These are phyloP conservation scores for Eunapius fragilis DNA, from an alignment of 37 sponge, comb jelly and placozoan genomes.

Conservation along the genomic window DNA sequence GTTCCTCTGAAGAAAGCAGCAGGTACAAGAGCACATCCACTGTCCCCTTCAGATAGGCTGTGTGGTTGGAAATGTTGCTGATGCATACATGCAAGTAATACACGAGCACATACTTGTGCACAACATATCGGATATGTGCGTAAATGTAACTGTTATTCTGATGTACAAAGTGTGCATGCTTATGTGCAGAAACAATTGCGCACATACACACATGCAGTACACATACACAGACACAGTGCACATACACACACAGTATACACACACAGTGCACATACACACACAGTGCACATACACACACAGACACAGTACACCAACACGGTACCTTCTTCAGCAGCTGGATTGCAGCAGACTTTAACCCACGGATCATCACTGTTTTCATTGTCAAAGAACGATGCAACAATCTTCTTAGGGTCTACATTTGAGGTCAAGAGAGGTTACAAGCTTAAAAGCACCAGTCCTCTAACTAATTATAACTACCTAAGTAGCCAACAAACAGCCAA, in stretches of 20 bases:
- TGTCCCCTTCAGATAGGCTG: slow-evolving; percentile 66
- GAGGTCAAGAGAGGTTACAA: not conserved
- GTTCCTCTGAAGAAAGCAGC: slow-evolving; percentile 53
- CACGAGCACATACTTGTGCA: not conserved
- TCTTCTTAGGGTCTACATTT: not conserved
- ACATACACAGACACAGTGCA: too few relatives aligned
- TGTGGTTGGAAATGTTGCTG: not conserved
- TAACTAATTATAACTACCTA: too few relatives aligned
- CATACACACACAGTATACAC: too few relatives aligned
- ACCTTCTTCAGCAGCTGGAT: slow-evolving; percentile 34
- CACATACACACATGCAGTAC: too few relatives aligned
- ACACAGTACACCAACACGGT: not conserved
- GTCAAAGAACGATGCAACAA: slow-evolving; percentile 40
- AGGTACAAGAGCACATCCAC: slow-evolving; percentile 65
- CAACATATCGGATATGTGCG: too few relatives aligned
- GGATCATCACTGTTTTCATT: slow-evolving; percentile 9
- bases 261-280: too few relatives aligned
- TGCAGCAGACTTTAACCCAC: slow-evolving; percentile 34
- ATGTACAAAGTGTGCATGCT: too few relatives aligned
- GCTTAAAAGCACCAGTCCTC: too few relatives aligned
- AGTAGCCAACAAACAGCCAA: too few relatives aligned
- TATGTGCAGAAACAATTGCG: too few relatives aligned
- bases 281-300: not conserved
- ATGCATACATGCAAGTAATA: not conserved
- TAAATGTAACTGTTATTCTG: too few relatives aligned